phyloP scores from a whole-genome alignment of 2,797 vertebrate genomes.

The Premnoplex brunnescens region DNA sequence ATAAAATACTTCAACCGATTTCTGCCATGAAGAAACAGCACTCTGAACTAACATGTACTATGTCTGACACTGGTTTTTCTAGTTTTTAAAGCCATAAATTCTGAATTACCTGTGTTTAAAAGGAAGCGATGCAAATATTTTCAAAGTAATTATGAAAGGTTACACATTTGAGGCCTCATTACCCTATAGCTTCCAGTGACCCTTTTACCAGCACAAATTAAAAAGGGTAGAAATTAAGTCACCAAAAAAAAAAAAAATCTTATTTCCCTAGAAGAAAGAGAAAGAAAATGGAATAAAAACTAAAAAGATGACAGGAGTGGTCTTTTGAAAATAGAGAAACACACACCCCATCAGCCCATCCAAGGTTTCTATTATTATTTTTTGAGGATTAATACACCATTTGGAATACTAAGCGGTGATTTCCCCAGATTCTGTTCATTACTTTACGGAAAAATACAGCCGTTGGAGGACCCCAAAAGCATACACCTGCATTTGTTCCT shows the following conservation, averaged over 20 bases:
- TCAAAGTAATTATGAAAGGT: slow-evolving; percentile 51
- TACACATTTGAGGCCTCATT: slow-evolving; percentile 15
- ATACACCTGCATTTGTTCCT: slow-evolving; percentile 10
- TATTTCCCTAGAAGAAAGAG: not conserved
- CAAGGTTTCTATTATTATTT: slow-evolving; percentile 1
- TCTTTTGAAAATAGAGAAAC: not conserved
- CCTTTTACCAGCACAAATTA: slow-evolving; percentile 15
- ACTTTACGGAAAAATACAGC: slow-evolving; percentile 29
- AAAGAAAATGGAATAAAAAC: not conserved
- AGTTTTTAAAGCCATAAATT: slow-evolving; percentile 42
- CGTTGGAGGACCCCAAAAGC: not conserved
- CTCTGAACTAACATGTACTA: not conserved
- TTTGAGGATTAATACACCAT: slow-evolving; percentile 16
- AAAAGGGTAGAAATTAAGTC: slow-evolving; percentile 30
- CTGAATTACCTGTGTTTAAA: slow-evolving; percentile 56
- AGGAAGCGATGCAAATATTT: slow-evolving; percentile 40
- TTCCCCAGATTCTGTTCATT: not conserved
- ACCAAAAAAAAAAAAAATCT: not conserved
- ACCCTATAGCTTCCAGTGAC: slow-evolving; percentile 2
- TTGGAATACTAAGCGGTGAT: not conserved
- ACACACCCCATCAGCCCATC: not conserved
- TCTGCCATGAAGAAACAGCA: slow-evolving; percentile 41
- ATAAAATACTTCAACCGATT: slow-evolving; percentile 62
- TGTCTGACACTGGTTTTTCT: not conserved
- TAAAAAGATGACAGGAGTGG: not conserved